These are phyloP conservation scores for Laodelphax striatellus DNA, from an alignment of 1,140 invertebrate genomes.

Conservation along the genomic window DNA sequence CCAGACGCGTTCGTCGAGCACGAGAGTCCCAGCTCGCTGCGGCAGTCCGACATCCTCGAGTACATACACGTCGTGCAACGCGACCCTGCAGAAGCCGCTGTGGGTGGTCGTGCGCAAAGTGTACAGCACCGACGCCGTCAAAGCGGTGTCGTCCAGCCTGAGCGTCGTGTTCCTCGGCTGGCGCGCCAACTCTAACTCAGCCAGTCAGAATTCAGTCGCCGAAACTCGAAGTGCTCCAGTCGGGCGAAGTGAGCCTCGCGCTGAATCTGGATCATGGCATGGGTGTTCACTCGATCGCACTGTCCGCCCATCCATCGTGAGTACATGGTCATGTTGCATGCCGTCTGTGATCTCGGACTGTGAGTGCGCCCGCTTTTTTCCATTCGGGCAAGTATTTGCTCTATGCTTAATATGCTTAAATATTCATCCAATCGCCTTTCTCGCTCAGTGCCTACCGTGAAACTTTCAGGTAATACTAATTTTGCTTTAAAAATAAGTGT, in stretches of 20 bases:
- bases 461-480: no score
- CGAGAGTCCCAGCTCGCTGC: conserved; percentile 27
- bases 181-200: conserved; percentile 50
- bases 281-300: conserved; percentile 60
- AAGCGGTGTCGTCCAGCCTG: conserved; percentile 52
- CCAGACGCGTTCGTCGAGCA: conserved; percentile 42
- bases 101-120: conserved; percentile 45
- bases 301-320: conserved; percentile 67
- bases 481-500: no score
- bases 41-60: conserved; percentile 47
- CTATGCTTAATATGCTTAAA: no score
- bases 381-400: no score
- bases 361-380: no score
- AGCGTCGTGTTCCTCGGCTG: conserved; percentile 43
- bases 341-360: conserved; percentile 68
- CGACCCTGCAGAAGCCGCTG: conserved; percentile 54
- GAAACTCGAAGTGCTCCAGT: conserved; percentile 52
- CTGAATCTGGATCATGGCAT: conserved; percentile 37
- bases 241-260: conserved; percentile 49
- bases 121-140: conserved; percentile 57
- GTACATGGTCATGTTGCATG: conserved; percentile 60
- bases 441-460: no score
- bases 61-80: conserved; percentile 78
- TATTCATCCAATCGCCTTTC: no score
- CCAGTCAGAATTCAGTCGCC: conserved; percentile 47